Conservation (phyloP, 2,797 vertebrate species). For the Pseudomugil tenellus region DNA sequence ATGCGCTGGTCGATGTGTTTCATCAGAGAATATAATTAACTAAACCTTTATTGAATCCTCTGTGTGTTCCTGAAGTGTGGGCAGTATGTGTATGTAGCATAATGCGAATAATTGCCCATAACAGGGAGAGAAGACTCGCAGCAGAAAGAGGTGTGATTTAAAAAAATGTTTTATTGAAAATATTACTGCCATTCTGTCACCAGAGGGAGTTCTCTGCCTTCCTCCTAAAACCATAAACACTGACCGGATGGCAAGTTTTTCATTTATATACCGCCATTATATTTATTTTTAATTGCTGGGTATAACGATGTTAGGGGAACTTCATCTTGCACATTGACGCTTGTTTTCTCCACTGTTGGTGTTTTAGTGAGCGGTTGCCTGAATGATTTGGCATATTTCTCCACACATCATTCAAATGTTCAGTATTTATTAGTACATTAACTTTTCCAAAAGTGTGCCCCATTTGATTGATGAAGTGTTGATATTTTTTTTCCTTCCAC, state of each 20-base stretch:
- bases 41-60: conserved; percentile 20
- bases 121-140: conserved; percentile 20
- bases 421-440: neutral
- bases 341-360: neutral
- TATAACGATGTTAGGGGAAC: too few relatives aligned
- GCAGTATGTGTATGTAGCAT: neutral
- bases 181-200: conserved; percentile 26
- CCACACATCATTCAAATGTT: neutral
- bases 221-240: conserved; percentile 17
- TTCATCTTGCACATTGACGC: neutral
- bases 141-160: neutral
- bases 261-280: neutral
- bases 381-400: neutral
- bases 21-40: conserved; percentile 31
- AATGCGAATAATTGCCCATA: neutral
- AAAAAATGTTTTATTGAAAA: neutral
- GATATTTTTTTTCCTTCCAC: conserved; percentile 53
- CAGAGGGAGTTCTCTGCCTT: conserved; percentile 66
- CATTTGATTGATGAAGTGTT: conserved; percentile 5
- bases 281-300: neutral
- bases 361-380: neutral
- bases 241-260: neutral
- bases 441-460: conserved; percentile 10
- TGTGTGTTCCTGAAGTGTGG: neutral
- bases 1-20: conserved; percentile 20